phyloP scores from a whole-genome alignment of 2,113 vertebrate species.

The Maylandia zebra region DNA sequence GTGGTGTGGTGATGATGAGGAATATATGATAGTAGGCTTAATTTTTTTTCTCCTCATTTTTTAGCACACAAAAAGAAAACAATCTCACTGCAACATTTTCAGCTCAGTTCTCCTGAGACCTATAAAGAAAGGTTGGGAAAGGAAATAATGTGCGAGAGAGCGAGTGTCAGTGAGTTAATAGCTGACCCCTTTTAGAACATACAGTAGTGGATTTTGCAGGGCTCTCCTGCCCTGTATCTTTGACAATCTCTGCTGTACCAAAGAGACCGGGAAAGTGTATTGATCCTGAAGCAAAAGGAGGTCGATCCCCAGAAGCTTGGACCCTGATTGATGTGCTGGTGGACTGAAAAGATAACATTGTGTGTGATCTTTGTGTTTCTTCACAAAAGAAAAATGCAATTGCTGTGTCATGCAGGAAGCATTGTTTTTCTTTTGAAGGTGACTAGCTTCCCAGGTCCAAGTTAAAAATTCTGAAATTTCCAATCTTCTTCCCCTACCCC shows the following conservation, averaged over 20 bases:
- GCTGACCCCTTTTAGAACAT: conserved; percentile 51
- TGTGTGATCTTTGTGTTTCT: conserved; percentile 59
- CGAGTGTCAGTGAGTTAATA: conserved; percentile 58
- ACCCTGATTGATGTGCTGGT: conserved; percentile 68
- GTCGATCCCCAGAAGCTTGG: conserved; percentile 61
- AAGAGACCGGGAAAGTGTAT: conserved; percentile 61
- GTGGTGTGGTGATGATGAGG: neutral
- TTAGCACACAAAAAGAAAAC: neutral
- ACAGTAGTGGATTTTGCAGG: conserved; percentile 25
- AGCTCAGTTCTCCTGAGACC: neutral
- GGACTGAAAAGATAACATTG: conserved; percentile 72
- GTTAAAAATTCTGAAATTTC: conserved; percentile 61
- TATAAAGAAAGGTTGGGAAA: conserved; percentile 14
- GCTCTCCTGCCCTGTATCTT: conserved; percentile 51
- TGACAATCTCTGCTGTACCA: conserved; percentile 62
- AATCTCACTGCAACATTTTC: neutral
- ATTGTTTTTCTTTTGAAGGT: conserved; percentile 43
- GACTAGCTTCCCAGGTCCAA: conserved; percentile 12
- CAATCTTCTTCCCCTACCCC: conserved; percentile 54
- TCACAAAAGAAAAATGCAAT: conserved; percentile 27
- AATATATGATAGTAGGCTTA: neutral
- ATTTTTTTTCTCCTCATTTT: neutral
- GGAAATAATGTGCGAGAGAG: conserved; percentile 1
- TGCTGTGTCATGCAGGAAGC: conserved; percentile 19
- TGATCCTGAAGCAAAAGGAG: conserved; percentile 59